Base-by-base conservation (phyloP, 2,797 vertebrate species). In the Rhynchotus rufescens region DNA sequence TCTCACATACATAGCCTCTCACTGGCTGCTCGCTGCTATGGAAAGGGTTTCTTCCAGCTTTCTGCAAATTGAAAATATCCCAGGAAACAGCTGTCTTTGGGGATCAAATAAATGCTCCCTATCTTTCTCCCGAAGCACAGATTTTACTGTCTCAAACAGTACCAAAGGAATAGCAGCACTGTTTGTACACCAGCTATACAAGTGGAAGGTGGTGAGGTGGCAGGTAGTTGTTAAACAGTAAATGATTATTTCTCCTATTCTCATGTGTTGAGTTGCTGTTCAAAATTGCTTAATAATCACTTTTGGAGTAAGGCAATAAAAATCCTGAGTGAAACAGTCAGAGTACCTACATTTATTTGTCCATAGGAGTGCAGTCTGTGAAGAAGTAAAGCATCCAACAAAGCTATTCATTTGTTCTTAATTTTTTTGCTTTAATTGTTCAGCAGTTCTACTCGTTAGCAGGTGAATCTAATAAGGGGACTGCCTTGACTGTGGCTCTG, bases 311-410 rank as follows among this genome's bases (percentile, higher is more conserved):
- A 82, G 68, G 6, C 81, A 61, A 26, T 57, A 73, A 82, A 72
- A 85, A 59, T 51, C 32, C 19, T 62, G 40, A 64, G 56, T 28
- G 40, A 86, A 69, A 59, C 59, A 42, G 38, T 87, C 34, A 54
- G 19, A n/a, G 30, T 34, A 80, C 38, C 30, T 77, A 13, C 30
- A 4, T 45, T 69, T 79, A 28, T 40, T 42, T 77, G 44, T 64
- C 47, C 59, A 15, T 34, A 47, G 12, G 28, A 56, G 40, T 0
- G 0, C 5, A 7, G 61, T 61, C 6, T 62, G 3, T 26, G 12
- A 75, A n/a, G 45, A 90, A 13, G 15, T 51, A 13, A 86, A 81
- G 15, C 81, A 52, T 34, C 38, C 42, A 75, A 17, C 22, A 23
- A n/a, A 77, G 54, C 6, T 16, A 62, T 80, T 36, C 0, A 26